Base-by-base conservation (phyloP, 2,888 invertebrate genomes). In the Exephanes ischioxanthus region DNA sequence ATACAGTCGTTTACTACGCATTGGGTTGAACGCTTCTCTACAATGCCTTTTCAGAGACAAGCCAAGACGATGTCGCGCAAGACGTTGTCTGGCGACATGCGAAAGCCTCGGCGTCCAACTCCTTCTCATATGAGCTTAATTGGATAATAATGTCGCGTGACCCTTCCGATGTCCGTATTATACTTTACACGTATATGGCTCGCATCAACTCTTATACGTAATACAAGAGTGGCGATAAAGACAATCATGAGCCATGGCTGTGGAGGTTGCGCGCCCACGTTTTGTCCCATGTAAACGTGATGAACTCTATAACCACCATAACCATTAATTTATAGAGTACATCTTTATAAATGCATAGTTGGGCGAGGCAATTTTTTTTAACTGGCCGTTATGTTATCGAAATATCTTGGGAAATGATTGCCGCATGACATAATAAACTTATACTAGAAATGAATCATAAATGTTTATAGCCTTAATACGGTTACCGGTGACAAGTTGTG, bases 71-170 rank as follows among this genome's bases (percentile, higher is more conserved):
- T 89, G 90, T 91, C 90, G 90, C 88, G 89, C 90, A 90, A 91
- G 80, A 89, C 86, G 76, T 63, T 63, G 80, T 80, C 48, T 63
- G 79, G 51, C 68, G 48, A 48, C 61, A 37, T 66, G 79, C 11
- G 70, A 89, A 88, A 89, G 89, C 89, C 89, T 91, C 45, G 68
- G 71, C 70, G 45, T 45, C 37, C 72, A 78, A 83, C 82, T 86
- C 89, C 88, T 90, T 91, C 91, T 91, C 75, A 70, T 92, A 93
- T 89, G 89, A 92, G 92, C 91, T 93, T 91, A 93, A 93, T 93
- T 92, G 91, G 90, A 93, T 93, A 93, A 93, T 93, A 80, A 68
- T 81, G 86, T 85, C 86, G 82, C 83, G 72, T 81, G 87, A 81
- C 87, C 87, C 86, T 87, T 87, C 87, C 85, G 88, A 85, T 83